Percentiles rank a stretch among this genome's conserved stretches.
These are phyloP conservation scores for Melanotaenia pygmaea DNA, from an alignment of 2,797 vertebrate genomes.

Conservation along the genomic window DNA sequence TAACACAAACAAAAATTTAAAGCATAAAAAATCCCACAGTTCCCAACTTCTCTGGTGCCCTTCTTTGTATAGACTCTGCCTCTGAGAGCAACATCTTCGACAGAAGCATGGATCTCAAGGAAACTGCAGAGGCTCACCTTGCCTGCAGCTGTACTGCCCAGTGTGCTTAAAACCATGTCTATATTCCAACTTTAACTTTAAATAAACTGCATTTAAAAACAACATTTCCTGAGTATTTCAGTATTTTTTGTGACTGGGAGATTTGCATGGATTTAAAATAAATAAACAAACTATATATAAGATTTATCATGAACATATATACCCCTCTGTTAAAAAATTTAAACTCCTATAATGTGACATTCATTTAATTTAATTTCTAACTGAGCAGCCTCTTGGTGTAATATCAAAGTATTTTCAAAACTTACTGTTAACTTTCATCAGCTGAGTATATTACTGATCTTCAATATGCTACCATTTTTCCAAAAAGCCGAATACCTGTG, in stretches of 20 bases:
- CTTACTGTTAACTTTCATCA: not conserved
- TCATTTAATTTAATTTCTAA: not conserved
- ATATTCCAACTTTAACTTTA: slow-evolving; percentile 32
- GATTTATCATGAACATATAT: not conserved
- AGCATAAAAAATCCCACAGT: not conserved
- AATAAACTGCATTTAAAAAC: slow-evolving; percentile 54
- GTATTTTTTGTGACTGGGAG: not conserved
- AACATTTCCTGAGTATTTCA: not conserved
- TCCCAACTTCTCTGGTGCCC: slow-evolving; percentile 15
- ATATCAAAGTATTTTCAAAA: not conserved
- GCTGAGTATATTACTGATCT: not conserved
- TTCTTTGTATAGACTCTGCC: slow-evolving; percentile 53
- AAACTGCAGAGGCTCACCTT: slow-evolving; percentile 70
- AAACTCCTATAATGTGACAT: not conserved
- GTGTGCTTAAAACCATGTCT: slow-evolving; percentile 63
- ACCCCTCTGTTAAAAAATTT: not conserved
- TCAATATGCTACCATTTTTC: not conserved
- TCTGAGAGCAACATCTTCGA: slow-evolving; percentile 42
- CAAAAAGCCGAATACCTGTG: not conserved
- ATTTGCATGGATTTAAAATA: not conserved
- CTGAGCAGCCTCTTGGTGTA: not conserved
- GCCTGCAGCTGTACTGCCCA: slow-evolving; percentile 76
- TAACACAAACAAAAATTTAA: not conserved
- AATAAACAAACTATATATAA: not conserved
- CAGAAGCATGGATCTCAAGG: slow-evolving; percentile 70